Conservation (phyloP, 2,113 vertebrate genomes). For the Solea solea region DNA sequence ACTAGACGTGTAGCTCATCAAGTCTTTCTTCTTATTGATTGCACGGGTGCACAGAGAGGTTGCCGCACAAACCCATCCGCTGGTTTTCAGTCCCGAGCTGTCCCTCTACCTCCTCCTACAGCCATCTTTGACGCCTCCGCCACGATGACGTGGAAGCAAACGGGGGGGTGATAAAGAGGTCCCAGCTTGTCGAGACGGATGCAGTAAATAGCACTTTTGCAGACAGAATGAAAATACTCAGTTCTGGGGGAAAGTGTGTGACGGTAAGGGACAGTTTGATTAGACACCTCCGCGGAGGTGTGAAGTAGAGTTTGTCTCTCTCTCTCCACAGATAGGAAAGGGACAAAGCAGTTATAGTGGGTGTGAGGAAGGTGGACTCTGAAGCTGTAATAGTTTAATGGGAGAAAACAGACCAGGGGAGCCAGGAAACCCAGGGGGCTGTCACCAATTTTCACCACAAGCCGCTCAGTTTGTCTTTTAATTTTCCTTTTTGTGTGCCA, state of each 20-base stretch:
- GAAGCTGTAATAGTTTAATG: conserved; percentile 55
- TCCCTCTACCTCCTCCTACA: conserved; percentile 25
- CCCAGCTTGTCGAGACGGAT: conserved; percentile 55
- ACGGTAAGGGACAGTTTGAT: conserved; percentile 77
- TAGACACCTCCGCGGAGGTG: conserved; percentile 82
- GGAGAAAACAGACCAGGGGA: conserved; percentile 67
- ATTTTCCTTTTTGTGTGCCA: conserved; percentile 69
- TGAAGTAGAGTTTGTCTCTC: conserved; percentile 81
- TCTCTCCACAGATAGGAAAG: conserved; percentile 55
- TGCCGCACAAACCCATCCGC: conserved; percentile 37
- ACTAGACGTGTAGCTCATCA: conserved; percentile 68
- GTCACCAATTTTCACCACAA: conserved; percentile 80
- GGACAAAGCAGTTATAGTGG: conserved; percentile 48
- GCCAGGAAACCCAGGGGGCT: conserved; percentile 65
- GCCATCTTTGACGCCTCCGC: conserved; percentile 27
- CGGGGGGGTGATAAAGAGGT: conserved; percentile 41
- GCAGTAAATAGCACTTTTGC: conserved; percentile 65
- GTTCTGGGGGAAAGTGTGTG: conserved; percentile 57
- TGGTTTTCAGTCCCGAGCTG: conserved; percentile 37
- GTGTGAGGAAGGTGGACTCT: conserved; percentile 48
- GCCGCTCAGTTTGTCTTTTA: conserved; percentile 69
- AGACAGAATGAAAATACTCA: conserved; percentile 64
- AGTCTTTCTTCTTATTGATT: conserved; percentile 62
- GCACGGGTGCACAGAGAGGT: conserved; percentile 57
- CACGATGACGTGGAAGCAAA: conserved; percentile 31